Evolutionary conservation across 2,888 invertebrate genomes (phyloP).

Genomic region (Aquatica leii): DNA sequence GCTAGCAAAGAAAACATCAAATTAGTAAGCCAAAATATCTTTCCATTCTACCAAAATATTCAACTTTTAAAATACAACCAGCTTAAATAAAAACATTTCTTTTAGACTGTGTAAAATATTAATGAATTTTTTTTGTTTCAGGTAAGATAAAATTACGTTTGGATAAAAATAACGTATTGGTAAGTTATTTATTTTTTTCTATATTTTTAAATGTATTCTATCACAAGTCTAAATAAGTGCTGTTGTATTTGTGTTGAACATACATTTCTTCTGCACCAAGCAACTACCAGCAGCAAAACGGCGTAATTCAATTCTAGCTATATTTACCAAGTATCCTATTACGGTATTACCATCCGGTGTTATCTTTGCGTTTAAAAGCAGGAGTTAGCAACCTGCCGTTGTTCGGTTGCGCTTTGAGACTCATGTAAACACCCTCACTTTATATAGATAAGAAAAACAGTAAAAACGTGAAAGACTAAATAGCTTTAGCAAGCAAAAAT

Average conservation of each 20-base stretch:
- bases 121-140: constrained; percentile 33
- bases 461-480: constrained; percentile 19
- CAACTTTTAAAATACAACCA: background rate
- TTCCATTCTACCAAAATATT: constrained; percentile 18
- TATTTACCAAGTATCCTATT: constrained; percentile 23
- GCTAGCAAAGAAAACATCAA: too few relatives aligned
- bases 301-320: constrained; percentile 16
- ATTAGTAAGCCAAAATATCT: background rate
- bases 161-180: background rate
- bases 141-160: constrained; percentile 20
- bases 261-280: background rate
- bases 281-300: too few relatives aligned
- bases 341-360: constrained; percentile 16
- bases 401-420: constrained; percentile 13
- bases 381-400: too few relatives aligned
- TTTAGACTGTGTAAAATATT: too few relatives aligned
- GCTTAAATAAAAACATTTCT: too few relatives aligned
- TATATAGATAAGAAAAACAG: constrained; percentile 18
- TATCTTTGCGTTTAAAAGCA: constrained; percentile 22
- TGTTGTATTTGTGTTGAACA: too few relatives aligned
- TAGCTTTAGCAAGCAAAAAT: background rate
- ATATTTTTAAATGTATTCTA: too few relatives aligned
- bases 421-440: constrained; percentile 14
- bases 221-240: too few relatives aligned
- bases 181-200: too few relatives aligned